Base-by-base conservation (phyloP, 2,113 vertebrate genomes). In the Gavialis gangeticus region DNA sequence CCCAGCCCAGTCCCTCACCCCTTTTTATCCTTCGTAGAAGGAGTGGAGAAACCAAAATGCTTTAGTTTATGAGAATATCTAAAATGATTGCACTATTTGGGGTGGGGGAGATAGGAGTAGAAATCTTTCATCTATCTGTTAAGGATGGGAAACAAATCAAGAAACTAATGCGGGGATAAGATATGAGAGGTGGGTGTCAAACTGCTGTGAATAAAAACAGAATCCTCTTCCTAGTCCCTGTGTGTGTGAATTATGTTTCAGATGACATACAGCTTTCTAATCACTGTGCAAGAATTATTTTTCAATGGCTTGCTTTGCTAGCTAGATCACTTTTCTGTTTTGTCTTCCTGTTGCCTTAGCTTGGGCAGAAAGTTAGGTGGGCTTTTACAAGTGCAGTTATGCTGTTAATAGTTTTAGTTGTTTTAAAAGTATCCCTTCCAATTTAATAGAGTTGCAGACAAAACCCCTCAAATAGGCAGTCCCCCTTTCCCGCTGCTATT, bases 231-330 rank as follows among this genome's bases (percentile, higher is more conserved):
- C 37, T 0, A 0, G 84, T 81, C 85, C 25, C 77, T 56, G 34
- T 24, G 4, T 73, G 69, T 73, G 37, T 73, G 46, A 73, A 73
- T 21, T 73, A 24, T 14, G 21, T 37, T 46, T 34, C 55, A 24
- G 82, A 18, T 19, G 34, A 0, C 1, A n/a, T 63, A 34, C 79
- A 10, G 59, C 81, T 89, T 79, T 79, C 10, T 95, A 91, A 81
- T 85, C 75, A 3, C 77, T 17, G 37, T 17, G 12, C 82, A 89
- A 85, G 22, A 56, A 59, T 92, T 89, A 87, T 83, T 93, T 82
- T 81, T 93, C 67, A 95, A 85, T 95, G 92, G 92, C 92, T 89
- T 92, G 14, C 87, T 96, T 7, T 64, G 24, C 14, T 64, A 28
- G 63, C 25, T 63, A 63, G 60, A 17, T 27, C 25, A 64, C 5